Evolutionary conservation across 2,797 vertebrate genomes (phyloP), one percentile per base, ranked within the genome.

Genomic region (Rhabdophis nuchalis): DNA sequence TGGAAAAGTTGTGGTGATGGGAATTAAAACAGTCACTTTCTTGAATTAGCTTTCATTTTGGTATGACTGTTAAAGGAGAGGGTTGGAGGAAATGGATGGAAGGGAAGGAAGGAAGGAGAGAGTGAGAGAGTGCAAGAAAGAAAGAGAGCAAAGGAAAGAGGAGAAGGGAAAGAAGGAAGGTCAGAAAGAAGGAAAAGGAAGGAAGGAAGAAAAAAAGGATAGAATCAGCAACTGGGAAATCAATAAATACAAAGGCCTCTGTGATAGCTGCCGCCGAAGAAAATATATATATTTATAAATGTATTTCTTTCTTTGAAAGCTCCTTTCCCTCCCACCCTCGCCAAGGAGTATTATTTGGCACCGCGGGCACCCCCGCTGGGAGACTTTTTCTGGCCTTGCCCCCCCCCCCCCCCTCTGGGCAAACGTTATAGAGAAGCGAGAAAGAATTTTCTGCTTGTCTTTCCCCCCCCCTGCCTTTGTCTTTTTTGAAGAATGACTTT

Each of bases 401-500:
- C 98, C 98, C 98, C 98, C 99, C 98, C 98, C 72, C 72, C 98
- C 98, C 99, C 99, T 98, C 99, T 98, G 98, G 72, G 98, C 98
- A 99, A 98, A 98, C 98, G 99, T 99, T 98, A 98, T 98, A 98
- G 99, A 99, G 99, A 99, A 99, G 98, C 97, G 98, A 98, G 98
- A 36, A 98, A 98, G 99, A 99, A 99, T 99, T 99, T 99, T 99
- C 99, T 99, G 98, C 98, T 98, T 98, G 99, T 99, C 99, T 98
- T 98, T 98, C 98, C 98, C 98, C 98, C 98, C 98, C 98, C 98
- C 98, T 98, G 98, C 98, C 32, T 61, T 99, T 99, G 98, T 99
- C 98, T 98, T 98, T 99, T 99, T 99, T 99, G 99, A 99, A 99
- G 99, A 99, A 99, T 99, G 99, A 99, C 99, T 99, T 99, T 99